Evolutionary conservation across 2,797 vertebrate genomes (phyloP).

Genomic region (Somateria mollissima): DNA sequence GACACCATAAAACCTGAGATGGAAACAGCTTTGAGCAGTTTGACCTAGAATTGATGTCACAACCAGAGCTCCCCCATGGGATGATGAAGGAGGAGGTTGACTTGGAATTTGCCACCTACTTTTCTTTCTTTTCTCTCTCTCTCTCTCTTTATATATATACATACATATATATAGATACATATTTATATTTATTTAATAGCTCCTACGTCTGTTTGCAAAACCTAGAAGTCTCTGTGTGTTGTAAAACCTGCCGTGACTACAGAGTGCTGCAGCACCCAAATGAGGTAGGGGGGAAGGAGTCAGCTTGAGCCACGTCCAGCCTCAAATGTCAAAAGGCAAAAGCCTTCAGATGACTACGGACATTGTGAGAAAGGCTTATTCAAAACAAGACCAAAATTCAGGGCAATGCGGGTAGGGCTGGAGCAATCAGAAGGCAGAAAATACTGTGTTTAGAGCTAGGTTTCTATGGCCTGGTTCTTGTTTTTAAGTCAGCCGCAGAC

Average conservation of each 20-base stretch:
- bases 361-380: background rate
- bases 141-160: too few species aligned
- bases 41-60: background rate
- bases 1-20: accelerated
- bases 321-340: background rate
- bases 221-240: background rate
- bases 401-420: background rate
- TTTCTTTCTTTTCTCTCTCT: background rate
- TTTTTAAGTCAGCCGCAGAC: background rate
- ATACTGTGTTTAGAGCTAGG: background rate
- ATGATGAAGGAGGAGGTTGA: background rate
- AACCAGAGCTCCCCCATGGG: background rate
- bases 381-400: background rate
- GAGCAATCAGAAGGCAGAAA: background rate
- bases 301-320: background rate
- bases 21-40: background rate
- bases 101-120: background rate
- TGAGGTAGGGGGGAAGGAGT: background rate
- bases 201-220: background rate
- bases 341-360: background rate
- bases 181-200: background rate
- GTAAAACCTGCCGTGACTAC: background rate
- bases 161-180: too few species aligned
- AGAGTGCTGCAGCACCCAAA: background rate
- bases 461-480: background rate